A percentile compares a stretch with the other conserved stretches of the same genome.
phyloP scores from a whole-genome alignment of 1,140 invertebrate genomes.

The Daktulosphaira vitifoliae region DNA sequence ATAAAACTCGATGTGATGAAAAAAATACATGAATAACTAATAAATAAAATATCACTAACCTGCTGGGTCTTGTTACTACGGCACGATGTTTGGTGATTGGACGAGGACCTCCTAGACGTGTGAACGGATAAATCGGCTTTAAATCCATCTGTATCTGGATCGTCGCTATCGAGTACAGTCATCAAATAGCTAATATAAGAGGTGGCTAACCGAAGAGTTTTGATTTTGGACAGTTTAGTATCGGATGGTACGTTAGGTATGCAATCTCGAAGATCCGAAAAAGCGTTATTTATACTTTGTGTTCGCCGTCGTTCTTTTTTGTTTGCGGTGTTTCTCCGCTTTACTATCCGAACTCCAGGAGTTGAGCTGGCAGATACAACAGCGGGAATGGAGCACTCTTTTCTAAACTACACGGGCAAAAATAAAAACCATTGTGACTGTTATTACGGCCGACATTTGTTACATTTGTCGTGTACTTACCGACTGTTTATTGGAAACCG shows the following conservation, averaged over 20 bases:
- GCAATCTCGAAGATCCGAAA: conserved; percentile 79
- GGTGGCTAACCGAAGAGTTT: conserved; percentile 79
- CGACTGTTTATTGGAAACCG: not conserved
- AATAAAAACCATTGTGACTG: too few relatives aligned
- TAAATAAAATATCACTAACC: too few relatives aligned
- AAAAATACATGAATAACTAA: too few relatives aligned
- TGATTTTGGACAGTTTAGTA: conserved; percentile 78
- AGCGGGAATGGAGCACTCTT: not conserved
- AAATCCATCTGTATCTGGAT: conserved; percentile 61
- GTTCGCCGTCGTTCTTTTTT: conserved; percentile 88
- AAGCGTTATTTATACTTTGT: conserved; percentile 90
- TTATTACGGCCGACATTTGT: too few relatives aligned
- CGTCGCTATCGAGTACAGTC: conserved; percentile 65
- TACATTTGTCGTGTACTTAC: not conserved
- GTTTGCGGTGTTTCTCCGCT: conserved; percentile 72
- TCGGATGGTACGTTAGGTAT: conserved; percentile 94
- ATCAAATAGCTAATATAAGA: conserved; percentile 87
- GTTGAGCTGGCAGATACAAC: conserved; percentile 33
- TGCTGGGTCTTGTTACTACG: not conserved
- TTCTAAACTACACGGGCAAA: too few relatives aligned
- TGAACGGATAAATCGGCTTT: conserved; percentile 58
- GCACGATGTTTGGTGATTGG: not conserved
- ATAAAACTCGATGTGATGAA: too few relatives aligned
- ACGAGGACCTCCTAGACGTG: conserved; percentile 18
- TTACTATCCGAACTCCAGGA: conserved; percentile 55